These are phyloP conservation scores for Pitangus sulphuratus DNA, from an alignment of 2,797 vertebrate species.

Conservation along the genomic window DNA sequence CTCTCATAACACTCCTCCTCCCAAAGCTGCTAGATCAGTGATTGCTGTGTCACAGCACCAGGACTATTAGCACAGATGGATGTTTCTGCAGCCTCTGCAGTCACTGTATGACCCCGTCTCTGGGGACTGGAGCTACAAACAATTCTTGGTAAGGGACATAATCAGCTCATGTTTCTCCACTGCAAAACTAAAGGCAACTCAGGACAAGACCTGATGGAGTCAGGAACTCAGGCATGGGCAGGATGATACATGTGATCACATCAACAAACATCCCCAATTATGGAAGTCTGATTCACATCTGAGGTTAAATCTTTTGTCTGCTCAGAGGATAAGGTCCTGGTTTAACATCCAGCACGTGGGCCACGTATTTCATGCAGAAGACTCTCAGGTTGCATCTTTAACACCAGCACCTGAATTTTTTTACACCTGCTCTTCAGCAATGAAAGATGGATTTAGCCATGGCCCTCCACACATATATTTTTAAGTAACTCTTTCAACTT, in stretches of 20 bases:
- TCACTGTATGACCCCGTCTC: neutral
- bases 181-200: neutral
- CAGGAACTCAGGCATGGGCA: neutral
- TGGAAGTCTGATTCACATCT: neutral
- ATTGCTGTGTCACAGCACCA: neutral
- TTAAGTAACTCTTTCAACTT: neutral
- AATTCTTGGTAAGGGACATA: neutral
- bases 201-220: neutral
- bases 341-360: neutral
- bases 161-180: neutral
- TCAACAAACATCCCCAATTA: neutral
- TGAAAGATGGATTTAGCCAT: neutral
- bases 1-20: neutral
- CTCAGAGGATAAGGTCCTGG: neutral
- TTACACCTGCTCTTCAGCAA: neutral
- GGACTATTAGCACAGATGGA: neutral
- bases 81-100: neutral
- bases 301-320: neutral
- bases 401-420: neutral
- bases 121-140: neutral
- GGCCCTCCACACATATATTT: neutral
- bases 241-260: neutral
- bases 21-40: neutral
- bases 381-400: neutral
- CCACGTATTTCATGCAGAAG: neutral